phyloP scores from a whole-genome alignment of 2,797 vertebrate genomes.

The Hippopotamyrus pictus region DNA sequence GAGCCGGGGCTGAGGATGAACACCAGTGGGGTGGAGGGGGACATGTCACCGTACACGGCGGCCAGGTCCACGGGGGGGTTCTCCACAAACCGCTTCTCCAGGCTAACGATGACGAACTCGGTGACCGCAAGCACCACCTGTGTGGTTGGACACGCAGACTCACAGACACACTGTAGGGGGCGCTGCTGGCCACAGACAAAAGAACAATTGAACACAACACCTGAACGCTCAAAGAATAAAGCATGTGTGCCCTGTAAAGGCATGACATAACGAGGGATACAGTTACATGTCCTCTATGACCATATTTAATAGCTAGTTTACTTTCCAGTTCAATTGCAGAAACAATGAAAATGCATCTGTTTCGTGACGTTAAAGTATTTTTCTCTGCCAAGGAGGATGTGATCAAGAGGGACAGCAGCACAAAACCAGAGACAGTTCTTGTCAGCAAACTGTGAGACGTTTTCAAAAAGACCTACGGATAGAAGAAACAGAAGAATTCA shows the following conservation, averaged over 20 bases:
- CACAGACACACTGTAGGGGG: neutral
- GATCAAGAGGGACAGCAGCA: neutral
- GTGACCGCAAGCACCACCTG: constrained; percentile 70
- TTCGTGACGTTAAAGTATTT: neutral
- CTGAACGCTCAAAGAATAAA: neutral
- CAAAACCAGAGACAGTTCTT: neutral
- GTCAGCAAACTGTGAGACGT: neutral
- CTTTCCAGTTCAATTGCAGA: neutral
- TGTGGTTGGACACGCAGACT: neutral
- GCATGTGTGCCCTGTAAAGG: neutral
- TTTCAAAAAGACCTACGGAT: neutral
- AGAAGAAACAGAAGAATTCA: neutral
- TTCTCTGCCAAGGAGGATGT: neutral
- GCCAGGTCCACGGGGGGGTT: constrained; percentile 71
- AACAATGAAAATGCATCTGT: neutral
- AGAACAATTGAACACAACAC: neutral
- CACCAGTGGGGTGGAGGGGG: constrained; percentile 62
- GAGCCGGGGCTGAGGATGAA: constrained; percentile 79
- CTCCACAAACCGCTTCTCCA: constrained; percentile 72
- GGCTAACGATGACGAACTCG: constrained; percentile 68
- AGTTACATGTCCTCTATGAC: neutral
- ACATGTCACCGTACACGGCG: constrained; percentile 69
- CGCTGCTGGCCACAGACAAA: neutral
- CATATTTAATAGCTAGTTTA: neutral
- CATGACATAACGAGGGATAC: neutral